Evolutionary conservation across 2,113 vertebrate genomes (phyloP).

Genomic region (Megaceryle torquata): DNA sequence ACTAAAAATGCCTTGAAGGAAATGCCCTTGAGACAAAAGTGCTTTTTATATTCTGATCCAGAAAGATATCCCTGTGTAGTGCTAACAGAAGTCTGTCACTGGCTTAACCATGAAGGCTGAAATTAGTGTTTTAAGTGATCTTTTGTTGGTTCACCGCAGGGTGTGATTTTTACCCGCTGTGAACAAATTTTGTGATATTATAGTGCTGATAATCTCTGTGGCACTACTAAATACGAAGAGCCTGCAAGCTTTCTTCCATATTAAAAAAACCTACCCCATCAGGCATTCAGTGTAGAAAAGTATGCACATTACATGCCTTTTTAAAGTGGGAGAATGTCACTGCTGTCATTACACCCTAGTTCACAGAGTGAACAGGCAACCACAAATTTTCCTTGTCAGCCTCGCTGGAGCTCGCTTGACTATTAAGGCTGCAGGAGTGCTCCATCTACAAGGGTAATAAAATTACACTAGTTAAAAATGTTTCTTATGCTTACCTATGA

Average conservation of each 20-base stretch:
- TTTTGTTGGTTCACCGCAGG: constrained; percentile 2
- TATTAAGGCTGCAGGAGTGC: background rate
- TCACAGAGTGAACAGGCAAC: background rate
- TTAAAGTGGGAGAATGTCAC: background rate
- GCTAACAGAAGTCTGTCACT: background rate
- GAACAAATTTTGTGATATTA: background rate
- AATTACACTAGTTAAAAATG: background rate
- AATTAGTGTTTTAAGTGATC: background rate
- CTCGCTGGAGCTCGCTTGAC: background rate
- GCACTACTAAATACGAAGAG: background rate
- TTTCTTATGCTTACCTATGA: background rate
- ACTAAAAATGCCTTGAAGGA: background rate
- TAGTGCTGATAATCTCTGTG: background rate
- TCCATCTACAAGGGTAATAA: background rate
- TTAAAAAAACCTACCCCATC: background rate
- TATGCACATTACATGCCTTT: background rate
- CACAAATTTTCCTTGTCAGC: background rate
- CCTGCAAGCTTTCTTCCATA: background rate
- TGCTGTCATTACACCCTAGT: background rate
- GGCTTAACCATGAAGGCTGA: background rate
- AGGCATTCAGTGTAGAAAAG: background rate
- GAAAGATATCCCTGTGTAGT: background rate
- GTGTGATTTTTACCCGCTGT: background rate
- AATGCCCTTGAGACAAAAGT: background rate
- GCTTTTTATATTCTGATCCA: background rate